phyloP scores from a whole-genome alignment of 2,888 invertebrate species.

The Drosophila prostipennis region DNA sequence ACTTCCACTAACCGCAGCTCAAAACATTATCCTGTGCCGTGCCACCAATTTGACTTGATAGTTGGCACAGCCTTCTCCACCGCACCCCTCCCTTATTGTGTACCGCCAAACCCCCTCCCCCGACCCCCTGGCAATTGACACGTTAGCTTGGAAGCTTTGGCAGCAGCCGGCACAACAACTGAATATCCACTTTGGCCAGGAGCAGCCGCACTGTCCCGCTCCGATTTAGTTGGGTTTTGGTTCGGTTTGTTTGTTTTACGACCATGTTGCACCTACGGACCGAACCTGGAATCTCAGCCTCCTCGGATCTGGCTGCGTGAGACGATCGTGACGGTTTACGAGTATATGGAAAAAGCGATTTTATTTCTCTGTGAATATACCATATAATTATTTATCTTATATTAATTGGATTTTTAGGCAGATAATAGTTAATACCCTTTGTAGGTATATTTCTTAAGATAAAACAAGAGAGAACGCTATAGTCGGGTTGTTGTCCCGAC shows the following conservation, averaged over 20 bases:
- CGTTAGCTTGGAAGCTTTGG: slow-evolving; percentile 70
- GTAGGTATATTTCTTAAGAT: too few relatives aligned
- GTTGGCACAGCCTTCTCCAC: slow-evolving; percentile 56
- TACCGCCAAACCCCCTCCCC: neutral
- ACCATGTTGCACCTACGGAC: slow-evolving; percentile 74
- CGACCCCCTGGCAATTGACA: slow-evolving; percentile 64
- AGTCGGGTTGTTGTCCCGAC: too few relatives aligned
- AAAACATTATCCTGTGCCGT: slow-evolving; percentile 80
- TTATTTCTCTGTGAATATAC: too few relatives aligned
- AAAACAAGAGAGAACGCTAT: too few relatives aligned
- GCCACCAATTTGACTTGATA: slow-evolving; percentile 80
- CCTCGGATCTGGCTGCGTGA: slow-evolving; percentile 20
- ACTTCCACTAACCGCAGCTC: slow-evolving; percentile 73
- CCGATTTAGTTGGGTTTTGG: slow-evolving; percentile 29
- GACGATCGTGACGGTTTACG: slow-evolving; percentile 3
- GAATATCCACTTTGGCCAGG: slow-evolving; percentile 43
- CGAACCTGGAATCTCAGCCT: slow-evolving; percentile 18
- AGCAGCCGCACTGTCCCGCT: slow-evolving; percentile 23
- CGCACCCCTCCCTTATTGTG: neutral
- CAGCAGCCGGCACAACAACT: slow-evolving; percentile 74
- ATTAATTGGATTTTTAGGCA: too few relatives aligned
- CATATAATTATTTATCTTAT: too few relatives aligned
- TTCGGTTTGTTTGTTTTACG: slow-evolving; percentile 60
- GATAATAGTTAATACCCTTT: too few relatives aligned
- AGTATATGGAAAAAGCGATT: neutral